A percentile compares a stretch with the other conserved stretches of the same genome.
These are phyloP conservation scores for Tupaia chinensis DNA, from an alignment of 2,113 vertebrate species.

Conservation along the genomic window DNA sequence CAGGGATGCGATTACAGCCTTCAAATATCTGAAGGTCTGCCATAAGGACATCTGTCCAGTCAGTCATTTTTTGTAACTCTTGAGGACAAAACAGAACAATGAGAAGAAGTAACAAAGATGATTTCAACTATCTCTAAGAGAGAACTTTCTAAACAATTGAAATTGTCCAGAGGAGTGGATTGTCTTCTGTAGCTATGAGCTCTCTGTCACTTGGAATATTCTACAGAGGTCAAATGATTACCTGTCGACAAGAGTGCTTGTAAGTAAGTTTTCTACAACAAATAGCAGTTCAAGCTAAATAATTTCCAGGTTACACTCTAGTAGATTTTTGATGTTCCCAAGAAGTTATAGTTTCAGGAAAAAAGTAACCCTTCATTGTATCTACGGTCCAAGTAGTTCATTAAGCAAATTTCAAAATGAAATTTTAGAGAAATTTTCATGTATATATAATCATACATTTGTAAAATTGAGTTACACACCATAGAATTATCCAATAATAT, in stretches of 20 bases:
- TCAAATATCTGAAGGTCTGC: conserved; percentile 40
- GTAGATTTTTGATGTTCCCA: background rate
- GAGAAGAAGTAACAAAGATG: background rate
- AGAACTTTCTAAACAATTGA: conserved; percentile 57
- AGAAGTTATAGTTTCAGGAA: background rate
- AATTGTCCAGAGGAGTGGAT: conserved; percentile 7
- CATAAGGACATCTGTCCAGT: background rate
- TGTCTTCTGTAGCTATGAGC: background rate
- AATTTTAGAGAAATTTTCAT: background rate
- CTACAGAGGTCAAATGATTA: background rate
- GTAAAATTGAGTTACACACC: background rate
- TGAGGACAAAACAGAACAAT: conserved; percentile 41
- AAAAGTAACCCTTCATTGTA: background rate
- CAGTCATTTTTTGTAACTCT: background rate
- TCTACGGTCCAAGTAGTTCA: background rate
- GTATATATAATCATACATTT: background rate
- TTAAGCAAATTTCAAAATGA: conserved; percentile 16
- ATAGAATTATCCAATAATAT: background rate
- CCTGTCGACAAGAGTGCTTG: background rate
- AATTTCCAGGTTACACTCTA: conserved; percentile 25
- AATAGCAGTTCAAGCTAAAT: conserved; percentile 18
- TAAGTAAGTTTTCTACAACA: background rate
- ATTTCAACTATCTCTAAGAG: background rate
- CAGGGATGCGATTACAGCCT: conserved; percentile 8
- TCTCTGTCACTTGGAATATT: conserved; percentile 14